Conservation (phyloP, 2,797 vertebrate species). For the Buphagus erythrorhynchus region DNA sequence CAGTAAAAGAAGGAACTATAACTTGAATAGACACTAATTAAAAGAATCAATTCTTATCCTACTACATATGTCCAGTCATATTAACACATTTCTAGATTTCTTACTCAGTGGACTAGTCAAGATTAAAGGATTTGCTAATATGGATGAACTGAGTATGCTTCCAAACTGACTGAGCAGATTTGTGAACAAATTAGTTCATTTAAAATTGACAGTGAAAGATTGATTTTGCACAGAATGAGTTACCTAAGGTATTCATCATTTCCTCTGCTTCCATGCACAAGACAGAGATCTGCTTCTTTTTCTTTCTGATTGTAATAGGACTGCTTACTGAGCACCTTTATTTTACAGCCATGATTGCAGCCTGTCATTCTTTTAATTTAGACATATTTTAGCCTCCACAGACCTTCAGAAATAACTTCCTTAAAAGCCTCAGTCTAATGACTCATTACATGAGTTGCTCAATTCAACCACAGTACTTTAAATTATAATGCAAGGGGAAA, state of each 20-base stretch:
- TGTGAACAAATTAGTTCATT: slow-evolving; percentile 97
- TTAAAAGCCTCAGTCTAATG: slow-evolving; percentile 84
- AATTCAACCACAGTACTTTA: slow-evolving; percentile 79
- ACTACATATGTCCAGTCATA: slow-evolving; percentile 94
- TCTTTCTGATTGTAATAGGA: slow-evolving; percentile 84
- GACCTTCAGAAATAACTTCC: slow-evolving; percentile 84
- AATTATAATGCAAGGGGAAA: slow-evolving; percentile 81
- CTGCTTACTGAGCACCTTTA: slow-evolving; percentile 85
- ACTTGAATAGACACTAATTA: slow-evolving; percentile 94
- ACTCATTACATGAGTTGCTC: slow-evolving; percentile 81
- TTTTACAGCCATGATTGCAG: slow-evolving; percentile 83
- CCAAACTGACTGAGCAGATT: slow-evolving; percentile 92
- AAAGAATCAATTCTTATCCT: slow-evolving; percentile 96
- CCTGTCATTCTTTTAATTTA: slow-evolving; percentile 85
- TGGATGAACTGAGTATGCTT: slow-evolving; percentile 92
- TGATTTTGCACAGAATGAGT: slow-evolving; percentile 87
- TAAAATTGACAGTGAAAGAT: slow-evolving; percentile 92
- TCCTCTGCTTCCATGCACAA: slow-evolving; percentile 77
- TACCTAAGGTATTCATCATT: slow-evolving; percentile 85
- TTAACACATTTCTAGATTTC: slow-evolving; percentile 93
- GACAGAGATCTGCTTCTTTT: slow-evolving; percentile 79
- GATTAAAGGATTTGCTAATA: slow-evolving; percentile 99
- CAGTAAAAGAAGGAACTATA: slow-evolving; percentile 78
- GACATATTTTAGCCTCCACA: slow-evolving; percentile 80
- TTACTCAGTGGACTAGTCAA: slow-evolving; percentile 91